phyloP scores from a whole-genome alignment of 2,113 vertebrate genomes.

The Todiramphus saurophagus region DNA sequence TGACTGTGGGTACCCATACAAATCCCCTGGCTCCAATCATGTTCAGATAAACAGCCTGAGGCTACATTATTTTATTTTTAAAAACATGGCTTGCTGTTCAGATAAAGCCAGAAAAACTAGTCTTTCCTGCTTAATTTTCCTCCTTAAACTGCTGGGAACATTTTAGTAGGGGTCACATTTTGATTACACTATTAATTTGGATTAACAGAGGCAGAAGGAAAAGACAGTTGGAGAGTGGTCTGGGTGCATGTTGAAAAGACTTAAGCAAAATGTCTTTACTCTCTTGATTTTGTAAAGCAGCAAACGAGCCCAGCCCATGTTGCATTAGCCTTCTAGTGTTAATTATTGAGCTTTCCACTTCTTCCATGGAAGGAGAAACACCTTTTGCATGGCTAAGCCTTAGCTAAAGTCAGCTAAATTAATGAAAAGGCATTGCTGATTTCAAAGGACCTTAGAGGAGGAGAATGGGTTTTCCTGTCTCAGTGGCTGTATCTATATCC shows the following conservation, averaged over 20 bases:
- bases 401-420: not conserved
- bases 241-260: not conserved
- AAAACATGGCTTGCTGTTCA: not conserved
- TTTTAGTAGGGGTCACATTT: not conserved
- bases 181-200: not conserved
- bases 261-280: not conserved
- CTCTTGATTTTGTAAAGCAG: not conserved
- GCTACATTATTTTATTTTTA: constrained; percentile 25
- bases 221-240: not conserved
- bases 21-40: not conserved
- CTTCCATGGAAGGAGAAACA: not conserved
- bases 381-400: not conserved
- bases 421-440: not conserved
- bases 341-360: not conserved
- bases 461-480: not conserved
- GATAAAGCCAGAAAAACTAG: not conserved
- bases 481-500: not conserved
- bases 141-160: not conserved
- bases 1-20: not conserved
- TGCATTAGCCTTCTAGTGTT: not conserved
- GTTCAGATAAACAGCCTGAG: constrained; percentile 7
- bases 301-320: not conserved
- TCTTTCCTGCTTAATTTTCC: not conserved
- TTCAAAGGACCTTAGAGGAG: not conserved
- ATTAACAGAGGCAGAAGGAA: not conserved